Evolutionary conservation across 2,113 vertebrate species (phyloP).

Genomic region (Ariopsis seemanni): DNA sequence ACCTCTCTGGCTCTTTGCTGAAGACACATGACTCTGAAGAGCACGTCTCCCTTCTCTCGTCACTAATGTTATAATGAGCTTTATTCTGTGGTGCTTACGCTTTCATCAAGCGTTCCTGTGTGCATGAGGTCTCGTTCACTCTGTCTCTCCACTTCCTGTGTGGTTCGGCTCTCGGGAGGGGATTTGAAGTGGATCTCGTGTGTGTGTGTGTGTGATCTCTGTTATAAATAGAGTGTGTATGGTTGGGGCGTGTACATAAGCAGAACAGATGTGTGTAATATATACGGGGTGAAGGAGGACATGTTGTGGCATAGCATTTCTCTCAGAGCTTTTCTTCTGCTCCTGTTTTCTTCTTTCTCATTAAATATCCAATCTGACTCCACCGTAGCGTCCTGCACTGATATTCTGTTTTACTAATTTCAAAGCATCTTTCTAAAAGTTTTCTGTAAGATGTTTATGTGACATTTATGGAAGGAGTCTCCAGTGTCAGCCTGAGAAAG

Average conservation of each 20-base stretch:
- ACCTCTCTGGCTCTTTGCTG: not conserved
- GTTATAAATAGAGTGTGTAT: slow-evolving; percentile 25
- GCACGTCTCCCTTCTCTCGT: slow-evolving; percentile 27
- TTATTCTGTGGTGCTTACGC: not conserved
- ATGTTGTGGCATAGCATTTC: slow-evolving; percentile 36
- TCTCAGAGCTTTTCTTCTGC: not conserved
- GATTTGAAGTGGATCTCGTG: slow-evolving; percentile 9
- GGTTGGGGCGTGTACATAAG: slow-evolving; percentile 63
- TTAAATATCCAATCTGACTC: slow-evolving; percentile 2
- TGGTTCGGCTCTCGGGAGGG: not conserved
- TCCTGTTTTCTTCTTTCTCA: not conserved
- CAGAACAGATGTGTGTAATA: slow-evolving; percentile 73
- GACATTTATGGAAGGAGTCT: not conserved
- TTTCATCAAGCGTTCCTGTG: not conserved
- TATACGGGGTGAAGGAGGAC: slow-evolving; percentile 62
- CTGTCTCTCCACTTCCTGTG: not conserved
- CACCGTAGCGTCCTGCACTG: not conserved
- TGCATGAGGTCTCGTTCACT: not conserved
- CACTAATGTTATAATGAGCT: slow-evolving; percentile 16
- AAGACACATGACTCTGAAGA: slow-evolving; percentile 34
- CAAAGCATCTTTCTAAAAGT: too few species aligned
- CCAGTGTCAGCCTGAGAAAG: too few species aligned
- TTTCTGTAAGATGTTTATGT: not conserved
- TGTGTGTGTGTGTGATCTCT: slow-evolving; percentile 36
- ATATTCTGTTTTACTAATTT: not conserved